A percentile compares a stretch with the other conserved stretches of the same genome.
These are phyloP conservation scores for Centrocercus urophasianus DNA, from an alignment of 2,113 vertebrate genomes.

Conservation along the genomic window DNA sequence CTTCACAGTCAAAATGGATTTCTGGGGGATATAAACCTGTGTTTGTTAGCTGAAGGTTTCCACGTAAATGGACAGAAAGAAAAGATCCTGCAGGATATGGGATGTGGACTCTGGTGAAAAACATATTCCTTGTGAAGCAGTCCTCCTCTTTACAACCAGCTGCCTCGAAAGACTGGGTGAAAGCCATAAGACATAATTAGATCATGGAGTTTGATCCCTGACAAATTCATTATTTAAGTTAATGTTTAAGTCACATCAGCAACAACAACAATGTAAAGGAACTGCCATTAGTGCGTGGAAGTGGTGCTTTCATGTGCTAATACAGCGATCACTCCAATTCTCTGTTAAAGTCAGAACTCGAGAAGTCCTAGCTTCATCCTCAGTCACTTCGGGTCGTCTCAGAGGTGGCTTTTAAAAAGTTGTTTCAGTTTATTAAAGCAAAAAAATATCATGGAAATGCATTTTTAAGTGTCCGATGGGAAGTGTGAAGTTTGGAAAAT, in stretches of 20 bases:
- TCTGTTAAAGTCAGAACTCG: neutral
- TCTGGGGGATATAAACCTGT: neutral
- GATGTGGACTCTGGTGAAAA: slow-evolving; percentile 1
- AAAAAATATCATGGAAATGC: neutral
- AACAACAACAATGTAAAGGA: slow-evolving; percentile 60
- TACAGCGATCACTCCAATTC: slow-evolving; percentile 51
- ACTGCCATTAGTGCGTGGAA: slow-evolving; percentile 45
- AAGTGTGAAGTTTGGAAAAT: slow-evolving; percentile 53
- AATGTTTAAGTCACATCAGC: slow-evolving; percentile 56
- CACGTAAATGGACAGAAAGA: neutral
- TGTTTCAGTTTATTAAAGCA: neutral
- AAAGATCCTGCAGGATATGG: slow-evolving; percentile 1
- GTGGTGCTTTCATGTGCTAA: slow-evolving; percentile 67
- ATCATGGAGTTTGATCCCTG: slow-evolving; percentile 69
- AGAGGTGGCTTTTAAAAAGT: neutral
- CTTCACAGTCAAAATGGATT: slow-evolving; percentile 26
- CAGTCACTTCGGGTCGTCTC: neutral
- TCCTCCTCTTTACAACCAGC: slow-evolving; percentile 34
- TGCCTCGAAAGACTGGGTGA: slow-evolving; percentile 48
- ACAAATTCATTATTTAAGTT: slow-evolving; percentile 69
- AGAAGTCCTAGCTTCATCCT: slow-evolving; percentile 26
- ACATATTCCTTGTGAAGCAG: neutral
- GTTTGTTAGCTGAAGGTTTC: neutral
- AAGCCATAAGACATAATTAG: slow-evolving; percentile 66
- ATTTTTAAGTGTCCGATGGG: slow-evolving; percentile 38